These are phyloP conservation scores for Lasius fuliginosus DNA, from an alignment of 2,888 invertebrate species.

Conservation along the genomic window DNA sequence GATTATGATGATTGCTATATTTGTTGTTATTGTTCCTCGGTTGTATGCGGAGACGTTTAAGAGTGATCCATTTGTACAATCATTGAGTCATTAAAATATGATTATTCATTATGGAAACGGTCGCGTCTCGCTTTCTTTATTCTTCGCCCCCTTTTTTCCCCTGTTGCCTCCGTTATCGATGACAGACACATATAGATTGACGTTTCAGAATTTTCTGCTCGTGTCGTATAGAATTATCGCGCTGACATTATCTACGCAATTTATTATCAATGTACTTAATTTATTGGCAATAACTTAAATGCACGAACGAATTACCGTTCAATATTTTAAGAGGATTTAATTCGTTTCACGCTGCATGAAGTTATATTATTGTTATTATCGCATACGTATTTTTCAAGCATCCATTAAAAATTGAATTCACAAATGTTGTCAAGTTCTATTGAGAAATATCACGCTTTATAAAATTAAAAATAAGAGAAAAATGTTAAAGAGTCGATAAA, in stretches of 20 bases:
- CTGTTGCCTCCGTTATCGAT: neutral
- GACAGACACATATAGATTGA: neutral
- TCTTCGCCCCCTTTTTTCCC: neutral
- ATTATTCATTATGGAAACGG: constrained; percentile 83
- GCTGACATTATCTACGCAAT: neutral
- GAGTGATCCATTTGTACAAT: constrained; percentile 86
- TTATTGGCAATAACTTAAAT: neutral
- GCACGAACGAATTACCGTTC: neutral
- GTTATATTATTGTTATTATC: neutral
- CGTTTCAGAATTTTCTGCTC: neutral
- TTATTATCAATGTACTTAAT: neutral
- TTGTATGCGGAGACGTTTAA: constrained; percentile 83
- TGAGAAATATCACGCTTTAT: neutral
- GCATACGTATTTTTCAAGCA: neutral
- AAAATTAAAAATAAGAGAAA: neutral
- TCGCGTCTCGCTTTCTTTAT: neutral
- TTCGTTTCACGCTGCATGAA: neutral
- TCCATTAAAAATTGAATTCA: constrained; percentile 2
- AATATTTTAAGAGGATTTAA: neutral
- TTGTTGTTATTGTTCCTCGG: constrained; percentile 85
- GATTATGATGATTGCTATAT: constrained; percentile 83
- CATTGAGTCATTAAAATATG: constrained; percentile 86
- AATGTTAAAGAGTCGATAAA: neutral
- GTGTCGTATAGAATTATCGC: neutral
- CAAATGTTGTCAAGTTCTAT: neutral